Base-by-base conservation (phyloP, 2,888 invertebrate genomes). In the Tenthredo distinguenda region DNA sequence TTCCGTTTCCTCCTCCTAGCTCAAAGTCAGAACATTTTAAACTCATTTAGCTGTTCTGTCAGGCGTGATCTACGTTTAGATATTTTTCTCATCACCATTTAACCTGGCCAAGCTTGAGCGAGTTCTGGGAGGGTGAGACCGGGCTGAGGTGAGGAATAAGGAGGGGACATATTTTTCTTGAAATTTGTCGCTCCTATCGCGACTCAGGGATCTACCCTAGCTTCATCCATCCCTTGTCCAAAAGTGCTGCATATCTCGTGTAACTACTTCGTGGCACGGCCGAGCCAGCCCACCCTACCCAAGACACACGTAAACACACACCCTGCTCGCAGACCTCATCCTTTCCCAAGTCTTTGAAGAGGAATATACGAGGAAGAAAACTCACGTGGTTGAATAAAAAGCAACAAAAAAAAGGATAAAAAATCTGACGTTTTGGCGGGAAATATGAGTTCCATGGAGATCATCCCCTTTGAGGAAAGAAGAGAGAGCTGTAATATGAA, bases 171-270 rank as follows among this genome's bases (percentile, higher is more conserved):
- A 92, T 93, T 93, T 93, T 91, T 91, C 90, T 90, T 89, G 90
- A 92, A 93, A 93, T 93, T 93, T 93, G 93, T 93, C 93, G 91
- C 89, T 87, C 88, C 89, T 93, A 93, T 93, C 92, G 89, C 87
- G 62, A 89, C 88, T 86, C 87, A 87, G 91, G 91, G 91, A 93
- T 93, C 92, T 93, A 92, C 93, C 93, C 93, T 91, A 91, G 89
- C 89, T 43, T 68, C 83, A 81, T 47, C 65, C 68, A 68, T 68
- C 68, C 65, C 83, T 83, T 47, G 83, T 83, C 83, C 65, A 83
- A 40, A 68, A 43, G n/a, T 9, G 31, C 47, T 83, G 83, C 83
- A 83, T 83, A 68, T 83, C 79, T 62, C 79, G 31, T 55, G 47
- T 50, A 77, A 77, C 77, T 77, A 77, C 77, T 47, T 47, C 76